Evolutionary conservation across 2,113 vertebrate species (phyloP), one percentile per base, ranked within the genome.

Genomic region (Entelurus aequoreus): DNA sequence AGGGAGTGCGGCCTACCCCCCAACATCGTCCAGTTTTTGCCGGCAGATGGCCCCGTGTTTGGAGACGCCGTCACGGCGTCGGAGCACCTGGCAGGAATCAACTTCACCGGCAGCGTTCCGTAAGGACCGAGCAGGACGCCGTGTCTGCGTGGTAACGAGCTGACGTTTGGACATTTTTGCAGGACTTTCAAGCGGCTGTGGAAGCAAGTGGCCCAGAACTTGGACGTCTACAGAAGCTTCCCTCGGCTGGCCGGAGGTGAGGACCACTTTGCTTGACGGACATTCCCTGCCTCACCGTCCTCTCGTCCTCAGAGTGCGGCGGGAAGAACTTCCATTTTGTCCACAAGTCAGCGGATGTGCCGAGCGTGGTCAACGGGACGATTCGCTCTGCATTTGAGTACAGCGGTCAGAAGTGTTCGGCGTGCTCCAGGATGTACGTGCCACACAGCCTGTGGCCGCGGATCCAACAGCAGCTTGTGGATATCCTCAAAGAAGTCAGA

Each of bases 241-340:
- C 97, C 97, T 0, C 92, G 96, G 1, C 84, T 98, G 74, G 92
- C 90, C 0, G 97, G 97, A 92, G 97, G 97, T 95, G 65, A 87
- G 88, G 36, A 10, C 4, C 2, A 5, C 14, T 19, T 11, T 46
- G 12, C 11, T 12, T 12, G 42, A 49, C 6, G 3, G n/a, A 49
- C 53, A 1, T 16, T 61, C 5, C 8, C 5, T 6, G 4, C 42
- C 4, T 15, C 14, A 53, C 5, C 47, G 0, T 4, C 36, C 65
- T 36, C 38, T 16, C 11, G 0, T 48, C 47, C 16, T 0, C 79
- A 99, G 97, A 99, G 82, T 99, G 97, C 0, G 97, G 97, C 0
- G 97, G 97, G 60, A 99, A 99, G 90, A 99, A 99, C 75, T 98
- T 96, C 89, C 96, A 99, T 85, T 94, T 99, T 0, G 92, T 98